Percentiles rank a stretch among this genome's conserved stretches.
Evolutionary conservation across 2,888 invertebrate species (phyloP).

Genomic region (Nipponacmea schrenckii): DNA sequence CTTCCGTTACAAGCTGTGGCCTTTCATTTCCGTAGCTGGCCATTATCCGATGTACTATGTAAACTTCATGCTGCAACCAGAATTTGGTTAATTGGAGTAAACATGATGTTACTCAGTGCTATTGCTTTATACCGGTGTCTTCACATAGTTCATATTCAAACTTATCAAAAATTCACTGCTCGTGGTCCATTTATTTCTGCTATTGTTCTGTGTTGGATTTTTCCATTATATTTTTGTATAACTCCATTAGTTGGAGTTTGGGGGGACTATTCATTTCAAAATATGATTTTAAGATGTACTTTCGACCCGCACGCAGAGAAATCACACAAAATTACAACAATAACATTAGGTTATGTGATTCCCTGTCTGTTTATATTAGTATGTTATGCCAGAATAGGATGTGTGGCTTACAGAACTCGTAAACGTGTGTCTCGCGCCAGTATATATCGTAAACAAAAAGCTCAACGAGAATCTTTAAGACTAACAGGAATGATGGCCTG

Average conservation of each 20-base stretch:
- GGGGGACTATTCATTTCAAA: conserved; percentile 50
- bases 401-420: conserved; percentile 47
- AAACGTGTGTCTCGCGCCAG: conserved; percentile 43
- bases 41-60: conserved; percentile 28
- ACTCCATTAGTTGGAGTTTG: conserved; percentile 48
- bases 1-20: conserved; percentile 53
- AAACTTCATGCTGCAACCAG: conserved; percentile 49
- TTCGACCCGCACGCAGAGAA: conserved; percentile 43
- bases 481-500: conserved; percentile 58
- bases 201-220: conserved; percentile 46
- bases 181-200: conserved; percentile 38
- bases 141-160: conserved; percentile 48
- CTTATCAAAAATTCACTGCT: conserved; percentile 44
- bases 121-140: conserved; percentile 54
- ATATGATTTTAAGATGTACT: conserved; percentile 51
- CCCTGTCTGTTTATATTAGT: conserved; percentile 53
- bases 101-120: conserved; percentile 47
- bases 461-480: conserved; percentile 41
- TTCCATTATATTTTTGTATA: conserved; percentile 45
- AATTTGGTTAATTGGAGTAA: conserved; percentile 51
- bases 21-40: conserved; percentile 43
- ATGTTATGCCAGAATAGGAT: conserved; percentile 55
- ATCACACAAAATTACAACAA: conserved; percentile 49
- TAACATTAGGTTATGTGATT: conserved; percentile 52
- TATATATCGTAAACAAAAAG: conserved; percentile 31